Percentiles rank a stretch among this genome's conserved stretches.
Conservation (phyloP, 2,113 vertebrate species). For the Orycteropus afer region DNA sequence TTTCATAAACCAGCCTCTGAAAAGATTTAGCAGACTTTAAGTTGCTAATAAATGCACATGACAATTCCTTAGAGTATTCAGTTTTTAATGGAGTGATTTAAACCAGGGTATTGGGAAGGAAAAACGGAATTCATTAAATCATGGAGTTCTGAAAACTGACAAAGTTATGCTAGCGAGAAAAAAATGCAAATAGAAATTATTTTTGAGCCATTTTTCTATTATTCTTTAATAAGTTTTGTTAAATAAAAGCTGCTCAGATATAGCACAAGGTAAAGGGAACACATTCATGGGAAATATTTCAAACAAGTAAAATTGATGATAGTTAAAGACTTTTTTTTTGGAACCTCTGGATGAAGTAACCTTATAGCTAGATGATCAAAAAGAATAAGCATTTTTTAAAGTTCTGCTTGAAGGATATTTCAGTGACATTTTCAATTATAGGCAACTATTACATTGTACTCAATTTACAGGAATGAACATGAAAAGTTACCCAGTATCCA, state of each 20-base stretch:
- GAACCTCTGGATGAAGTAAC: neutral
- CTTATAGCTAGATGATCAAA: neutral
- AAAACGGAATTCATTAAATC: neutral
- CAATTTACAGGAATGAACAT: neutral
- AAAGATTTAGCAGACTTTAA: neutral
- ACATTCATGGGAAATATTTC: neutral
- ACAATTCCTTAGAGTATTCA: conserved; percentile 23
- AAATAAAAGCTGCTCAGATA: neutral
- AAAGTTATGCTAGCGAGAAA: neutral
- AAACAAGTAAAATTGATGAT: neutral
- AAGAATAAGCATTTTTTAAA: neutral
- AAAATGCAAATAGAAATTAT: neutral
- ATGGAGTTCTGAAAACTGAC: neutral
- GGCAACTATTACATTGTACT: neutral
- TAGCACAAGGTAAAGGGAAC: neutral
- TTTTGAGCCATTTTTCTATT: conserved; percentile 3
- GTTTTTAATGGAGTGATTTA: neutral
- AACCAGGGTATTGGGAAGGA: neutral
- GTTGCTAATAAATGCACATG: neutral
- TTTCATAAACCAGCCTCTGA: neutral
- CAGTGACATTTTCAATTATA: neutral
- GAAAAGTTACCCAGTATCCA: neutral
- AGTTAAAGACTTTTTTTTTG: neutral
- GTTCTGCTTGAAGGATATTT: neutral
- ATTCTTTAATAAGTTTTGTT: neutral